Evolutionary conservation across 2,888 invertebrate genomes (phyloP), one percentile per base, ranked within the genome.

Genomic region (Diloba caeruleocephala): DNA sequence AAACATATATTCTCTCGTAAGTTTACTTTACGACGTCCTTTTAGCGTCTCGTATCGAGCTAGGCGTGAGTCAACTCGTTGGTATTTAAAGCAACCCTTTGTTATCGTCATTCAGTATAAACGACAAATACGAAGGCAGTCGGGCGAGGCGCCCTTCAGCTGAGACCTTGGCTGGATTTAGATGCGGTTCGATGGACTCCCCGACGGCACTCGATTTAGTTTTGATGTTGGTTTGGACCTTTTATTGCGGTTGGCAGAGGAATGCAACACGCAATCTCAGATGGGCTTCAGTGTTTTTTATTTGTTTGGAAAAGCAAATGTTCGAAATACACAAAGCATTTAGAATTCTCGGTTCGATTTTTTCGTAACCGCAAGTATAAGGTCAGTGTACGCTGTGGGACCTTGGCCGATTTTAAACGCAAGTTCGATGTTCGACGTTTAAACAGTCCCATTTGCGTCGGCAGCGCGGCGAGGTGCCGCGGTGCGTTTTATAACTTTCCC

Each of bases 111-210:
- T 62, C 76, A 84, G 87, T 87, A 90, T 89, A 83, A 92, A 92
- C 84, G 91, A 91, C 90, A 90, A 85, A 79, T 78, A 84, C 84
- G 85, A 85, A 86, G 82, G 82, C 88, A 79, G 83, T 77, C 87
- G 85, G 86, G 81, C 92, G 89, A 75, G 81, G 82, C 87, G 92
- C 91, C 92, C 92, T 92, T 92, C 91, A 92, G 87, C 84, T 84
- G 81, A 89, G 91, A 90, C 92, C 92, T 92, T 92, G 92, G 90
- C 85, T 92, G 90, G 84, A 90, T 92, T 90, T 93, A 93, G 92
- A 82, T 83, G 83, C 88, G 80, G 92, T 92, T 90, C 91, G 92
- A 86, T 75, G 88, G 88, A 91, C 92, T 89, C 82, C 67, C 71
- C 81, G 82, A 80, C 83, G 76, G 74, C 79, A 84, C 86, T 89